phyloP scores from a whole-genome alignment of 64 coral and sea anemone species.

The Pachyseris speciosa region DNA sequence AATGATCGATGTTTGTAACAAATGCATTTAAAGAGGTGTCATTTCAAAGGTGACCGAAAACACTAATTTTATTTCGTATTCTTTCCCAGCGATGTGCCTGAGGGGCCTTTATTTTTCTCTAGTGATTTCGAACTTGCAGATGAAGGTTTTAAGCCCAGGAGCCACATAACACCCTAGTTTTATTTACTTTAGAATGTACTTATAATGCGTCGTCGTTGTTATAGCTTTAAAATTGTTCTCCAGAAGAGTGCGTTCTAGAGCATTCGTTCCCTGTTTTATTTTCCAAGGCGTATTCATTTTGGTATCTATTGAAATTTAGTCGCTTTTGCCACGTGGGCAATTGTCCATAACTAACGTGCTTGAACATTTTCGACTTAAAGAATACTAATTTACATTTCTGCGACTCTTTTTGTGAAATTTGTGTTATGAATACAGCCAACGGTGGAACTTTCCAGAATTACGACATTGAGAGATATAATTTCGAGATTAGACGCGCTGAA shows the following conservation, averaged over 20 bases:
- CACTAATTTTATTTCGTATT: slow-evolving; percentile 16
- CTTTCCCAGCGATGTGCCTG: slow-evolving; percentile 1
- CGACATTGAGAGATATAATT: too few relatives aligned
- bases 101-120: background rate
- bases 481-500: too few relatives aligned
- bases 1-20: slow-evolving; percentile 17
- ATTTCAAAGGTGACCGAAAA: background rate
- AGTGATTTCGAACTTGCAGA: background rate
- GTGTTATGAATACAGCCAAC: background rate
- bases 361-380: background rate
- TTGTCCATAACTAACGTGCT: slow-evolving; percentile 9
- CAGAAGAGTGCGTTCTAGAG: background rate
- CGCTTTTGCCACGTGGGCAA: slow-evolving; percentile 5
- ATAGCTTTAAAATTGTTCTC: background rate
- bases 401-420: background rate
- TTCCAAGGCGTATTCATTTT: background rate
- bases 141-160: background rate
- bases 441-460: too few relatives aligned
- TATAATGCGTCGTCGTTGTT: background rate
- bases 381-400: slow-evolving; percentile 30
- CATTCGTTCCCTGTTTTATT: background rate
- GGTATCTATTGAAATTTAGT: background rate
- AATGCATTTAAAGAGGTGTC: slow-evolving; percentile 9
- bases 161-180: background rate
- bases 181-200: background rate